These are phyloP conservation scores for Heliconius cydno DNA, from an alignment of 2,888 invertebrate species.

Conservation along the genomic window DNA sequence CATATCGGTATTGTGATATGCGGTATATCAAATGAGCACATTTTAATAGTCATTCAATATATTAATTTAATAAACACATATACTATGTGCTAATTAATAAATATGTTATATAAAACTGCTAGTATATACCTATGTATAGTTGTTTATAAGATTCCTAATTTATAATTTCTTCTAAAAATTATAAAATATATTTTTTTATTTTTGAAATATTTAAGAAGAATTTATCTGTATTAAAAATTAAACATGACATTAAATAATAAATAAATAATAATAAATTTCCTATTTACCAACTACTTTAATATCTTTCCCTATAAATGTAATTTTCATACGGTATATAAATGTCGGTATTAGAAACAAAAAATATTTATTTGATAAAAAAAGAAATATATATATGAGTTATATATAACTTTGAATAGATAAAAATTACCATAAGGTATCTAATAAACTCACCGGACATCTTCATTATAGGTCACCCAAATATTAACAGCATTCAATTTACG, in stretches of 20 bases:
- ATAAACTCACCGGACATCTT: constrained; percentile 76
- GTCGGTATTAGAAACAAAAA: too few relatives aligned
- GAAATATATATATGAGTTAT: not conserved
- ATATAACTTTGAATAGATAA: not conserved
- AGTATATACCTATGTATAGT: not conserved
- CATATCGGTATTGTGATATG: not conserved
- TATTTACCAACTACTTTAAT: too few relatives aligned
- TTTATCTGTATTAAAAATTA: too few relatives aligned
- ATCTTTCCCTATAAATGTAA: too few relatives aligned
- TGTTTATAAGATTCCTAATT: not conserved
- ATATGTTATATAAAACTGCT: not conserved
- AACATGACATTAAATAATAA: too few relatives aligned
- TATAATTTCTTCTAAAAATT: too few relatives aligned
- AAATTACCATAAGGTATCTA: not conserved
- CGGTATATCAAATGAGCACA: not conserved
- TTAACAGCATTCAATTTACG: constrained; percentile 52
- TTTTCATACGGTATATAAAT: too few relatives aligned
- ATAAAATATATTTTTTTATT: too few relatives aligned
- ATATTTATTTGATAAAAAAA: not conserved
- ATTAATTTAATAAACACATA: not conserved
- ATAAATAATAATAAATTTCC: too few relatives aligned
- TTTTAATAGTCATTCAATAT: not conserved
- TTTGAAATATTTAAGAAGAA: too few relatives aligned
- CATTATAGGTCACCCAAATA: constrained; percentile 67
- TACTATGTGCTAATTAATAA: not conserved